Percentiles rank a stretch among this genome's conserved stretches.
Conservation (phyloP, 2,797 vertebrate species). For the Cirrhinus mrigala region DNA sequence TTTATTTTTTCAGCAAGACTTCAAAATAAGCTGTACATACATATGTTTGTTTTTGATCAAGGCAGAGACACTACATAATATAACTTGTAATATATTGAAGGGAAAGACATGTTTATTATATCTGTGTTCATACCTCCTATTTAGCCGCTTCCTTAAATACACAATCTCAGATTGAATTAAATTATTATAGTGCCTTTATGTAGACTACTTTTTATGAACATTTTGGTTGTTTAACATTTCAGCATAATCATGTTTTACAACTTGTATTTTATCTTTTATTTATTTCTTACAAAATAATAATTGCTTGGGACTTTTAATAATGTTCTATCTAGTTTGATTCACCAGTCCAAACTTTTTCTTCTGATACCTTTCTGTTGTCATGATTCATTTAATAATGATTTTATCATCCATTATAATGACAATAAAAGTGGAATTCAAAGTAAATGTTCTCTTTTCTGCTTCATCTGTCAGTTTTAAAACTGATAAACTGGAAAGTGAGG, state of each 20-base stretch:
- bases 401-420: neutral
- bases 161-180: neutral
- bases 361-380: neutral
- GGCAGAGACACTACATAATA: constrained; percentile 1
- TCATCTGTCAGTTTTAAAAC: neutral
- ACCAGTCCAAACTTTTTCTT: neutral
- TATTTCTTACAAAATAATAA: neutral
- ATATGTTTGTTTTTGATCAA: neutral
- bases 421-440: neutral
- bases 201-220: neutral
- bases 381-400: neutral
- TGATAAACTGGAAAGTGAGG: neutral
- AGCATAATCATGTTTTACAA: constrained; percentile 24
- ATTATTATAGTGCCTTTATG: constrained; percentile 45
- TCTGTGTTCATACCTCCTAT: neutral
- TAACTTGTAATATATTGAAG: constrained; percentile 6
- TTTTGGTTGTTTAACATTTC: constrained; percentile 57
- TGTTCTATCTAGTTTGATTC: neutral
- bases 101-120: neutral
- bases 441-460: neutral
- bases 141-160: constrained; percentile 19
- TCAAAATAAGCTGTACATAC: constrained; percentile 9
- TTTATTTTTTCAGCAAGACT: neutral
- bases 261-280: neutral
- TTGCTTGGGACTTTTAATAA: neutral